Conservation (phyloP, 2,113 vertebrate species). For the Notarius lentiginosus region DNA sequence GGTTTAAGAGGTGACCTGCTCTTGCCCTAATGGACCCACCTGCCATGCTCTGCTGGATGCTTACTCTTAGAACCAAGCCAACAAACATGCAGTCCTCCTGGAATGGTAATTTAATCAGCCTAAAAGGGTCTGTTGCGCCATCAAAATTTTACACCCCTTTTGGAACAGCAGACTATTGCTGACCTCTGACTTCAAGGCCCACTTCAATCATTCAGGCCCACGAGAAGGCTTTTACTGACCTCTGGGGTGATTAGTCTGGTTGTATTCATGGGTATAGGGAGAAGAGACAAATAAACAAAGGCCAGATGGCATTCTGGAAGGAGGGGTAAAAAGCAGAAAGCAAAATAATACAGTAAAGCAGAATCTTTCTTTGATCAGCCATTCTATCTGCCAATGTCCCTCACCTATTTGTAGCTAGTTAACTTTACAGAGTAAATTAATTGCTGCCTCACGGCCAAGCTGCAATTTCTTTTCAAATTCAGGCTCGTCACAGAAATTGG, state of each 20-base stretch:
- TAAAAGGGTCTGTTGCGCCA: conserved; percentile 24
- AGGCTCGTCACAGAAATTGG: not conserved
- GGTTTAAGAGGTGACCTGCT: conserved; percentile 14
- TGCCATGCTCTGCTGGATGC: conserved; percentile 8
- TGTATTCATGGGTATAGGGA: not conserved
- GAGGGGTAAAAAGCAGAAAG: not conserved
- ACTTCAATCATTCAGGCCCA: conserved; percentile 22
- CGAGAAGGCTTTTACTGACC: conserved; percentile 34
- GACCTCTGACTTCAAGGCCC: conserved; percentile 35
- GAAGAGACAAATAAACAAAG: conserved; percentile 2
- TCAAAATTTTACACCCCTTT: conserved; percentile 36
- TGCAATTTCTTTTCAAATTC: not conserved
- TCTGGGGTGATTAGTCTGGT: not conserved
- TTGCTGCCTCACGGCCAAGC: not conserved
- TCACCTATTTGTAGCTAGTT: not conserved
- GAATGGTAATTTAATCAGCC: conserved; percentile 41
- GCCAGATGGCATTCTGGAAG: conserved; percentile 13
- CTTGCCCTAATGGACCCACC: conserved; percentile 33
- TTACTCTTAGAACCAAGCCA: conserved; percentile 2
- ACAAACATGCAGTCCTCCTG: conserved; percentile 11
- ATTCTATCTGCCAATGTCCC: not conserved
- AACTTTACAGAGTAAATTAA: not conserved
- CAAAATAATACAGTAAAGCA: not conserved
- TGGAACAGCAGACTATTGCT: conserved; percentile 11
- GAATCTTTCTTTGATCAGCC: not conserved